Evolutionary conservation across 2,888 invertebrate species (phyloP), one percentile per base, ranked within the genome.

Genomic region (Lydus trimaculatus): DNA sequence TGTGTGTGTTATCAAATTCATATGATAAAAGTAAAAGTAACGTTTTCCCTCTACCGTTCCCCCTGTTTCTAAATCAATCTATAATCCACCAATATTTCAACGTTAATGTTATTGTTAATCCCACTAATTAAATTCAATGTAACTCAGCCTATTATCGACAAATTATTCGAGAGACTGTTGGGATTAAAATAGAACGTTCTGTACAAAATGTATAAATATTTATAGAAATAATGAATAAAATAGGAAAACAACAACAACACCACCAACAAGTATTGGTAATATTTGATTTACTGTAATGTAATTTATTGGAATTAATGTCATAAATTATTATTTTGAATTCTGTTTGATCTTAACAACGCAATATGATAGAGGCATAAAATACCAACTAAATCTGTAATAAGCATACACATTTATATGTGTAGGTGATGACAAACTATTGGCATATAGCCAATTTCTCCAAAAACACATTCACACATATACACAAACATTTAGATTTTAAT

Each of bases 321-420:
- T 23, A 20, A 48, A 48, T 20, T 9, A 48, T 20, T 20, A 25
- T 9, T 56, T 25, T 25, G 56, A 56, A 56, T 25, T 11, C 13
- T 25, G 25, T 56, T 56, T 56, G 56, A 56, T 56, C 56, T 56
- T 20, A 48, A 48, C 48, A 56, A 56, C 56, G 25, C 56, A 56
- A 56, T 20, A 56, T 56, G 25, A 56, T 25, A 23, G 23, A 20
- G 5, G 25, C 13, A 56, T 1, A 25, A 25, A 56, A 56, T 56
- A 56, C 25, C 56, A 56, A 56, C 56, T 56, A 25, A 56, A 56
- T 25, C 23, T 56, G 25, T 56, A 56, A 48, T 20, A 48, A 7
- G 4, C 11, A 48, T 48, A 48, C 20, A 20, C 0, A 25, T 56
- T 23, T 15, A 13, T 25, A 13, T 25, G 56, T 56, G 56, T 56